Percentiles rank a stretch among this genome's conserved stretches.
phyloP scores from a whole-genome alignment of 2,113 vertebrate genomes.

The Peucedramus taeniatus region DNA sequence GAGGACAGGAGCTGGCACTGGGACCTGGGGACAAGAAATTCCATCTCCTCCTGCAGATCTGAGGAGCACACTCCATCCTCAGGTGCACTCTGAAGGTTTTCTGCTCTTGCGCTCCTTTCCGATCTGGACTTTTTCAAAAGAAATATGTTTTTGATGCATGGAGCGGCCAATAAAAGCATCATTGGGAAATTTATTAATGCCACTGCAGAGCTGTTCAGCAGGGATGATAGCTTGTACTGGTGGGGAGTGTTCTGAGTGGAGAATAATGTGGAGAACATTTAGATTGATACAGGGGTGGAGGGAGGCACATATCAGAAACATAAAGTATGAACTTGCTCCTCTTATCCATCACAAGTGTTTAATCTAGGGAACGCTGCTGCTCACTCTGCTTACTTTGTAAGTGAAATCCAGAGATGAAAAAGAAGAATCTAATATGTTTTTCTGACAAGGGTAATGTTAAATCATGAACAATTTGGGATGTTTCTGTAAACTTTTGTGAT shows the following conservation, averaged over 20 bases:
- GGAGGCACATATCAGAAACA: conserved; percentile 46
- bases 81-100: not conserved
- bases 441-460: conserved; percentile 61
- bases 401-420: conserved; percentile 66
- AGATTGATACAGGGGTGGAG: conserved; percentile 51
- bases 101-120: conserved; percentile 11
- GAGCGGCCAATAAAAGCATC: conserved; percentile 64
- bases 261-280: conserved; percentile 49
- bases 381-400: conserved; percentile 54
- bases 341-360: conserved; percentile 68
- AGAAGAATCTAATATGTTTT: conserved; percentile 58
- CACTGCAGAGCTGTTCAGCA: conserved; percentile 32
- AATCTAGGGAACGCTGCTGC: conserved; percentile 55
- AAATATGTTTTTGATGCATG: conserved; percentile 57
- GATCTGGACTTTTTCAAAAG: not conserved
- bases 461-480: conserved; percentile 57
- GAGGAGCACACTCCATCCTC: not conserved
- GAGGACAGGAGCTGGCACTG: not conserved
- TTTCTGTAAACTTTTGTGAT: conserved; percentile 64
- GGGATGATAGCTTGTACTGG: not conserved
- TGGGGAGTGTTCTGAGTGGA: conserved; percentile 52
- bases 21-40: not conserved
- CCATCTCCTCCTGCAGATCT: not conserved
- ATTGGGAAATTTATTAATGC: conserved; percentile 66
- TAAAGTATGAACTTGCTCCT: conserved; percentile 62